Evolutionary conservation across 2,113 vertebrate genomes (phyloP), one percentile per base, ranked within the genome.

Genomic region (Mesembrinibis cayennensis): DNA sequence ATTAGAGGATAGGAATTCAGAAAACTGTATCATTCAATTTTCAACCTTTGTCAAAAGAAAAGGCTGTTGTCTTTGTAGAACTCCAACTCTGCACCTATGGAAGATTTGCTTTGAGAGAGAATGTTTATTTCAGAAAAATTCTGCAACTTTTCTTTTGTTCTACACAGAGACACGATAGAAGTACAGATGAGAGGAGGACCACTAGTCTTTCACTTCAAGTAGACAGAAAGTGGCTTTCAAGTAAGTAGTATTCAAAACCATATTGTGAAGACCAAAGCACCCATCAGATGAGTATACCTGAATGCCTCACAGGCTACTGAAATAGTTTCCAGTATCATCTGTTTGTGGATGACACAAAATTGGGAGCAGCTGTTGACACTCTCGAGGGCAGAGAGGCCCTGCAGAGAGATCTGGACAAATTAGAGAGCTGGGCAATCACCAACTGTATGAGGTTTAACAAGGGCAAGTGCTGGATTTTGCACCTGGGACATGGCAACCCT

Each of bases 81-180:
- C n/a, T 65, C 21, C 26, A 72, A 2, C 44, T 44, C 53, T 78
- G 19, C 22, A 89, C 7, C 62, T 49, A 10, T 17, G 11, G 29
- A 87, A 71, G n/a, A 78, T 18, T 8, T 87, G 29, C 47, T 87
- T 66, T 62, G 49, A 50, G 7, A 88, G 2, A 69, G 3, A 87
- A 85, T 9, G 14, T 22, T 93, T 67, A 40, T 67, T 82, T 82
- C 22, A 42, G 29, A 59, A 90, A 62, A 74, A 38, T 29, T 62
- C n/a, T 59, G 36, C n/a, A 50, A 49, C 34, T 84, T 82, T 55
- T 63, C 17, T 77, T 87, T 62, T 61, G 21, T 34, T 82, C 65
- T 56, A 82, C n/a, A 42, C 7, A 55, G 18, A 61, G 13, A 17
- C 0, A 0, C 3, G 4, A 10, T 3, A 59, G 12, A 58, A 53